A percentile compares a stretch with the other conserved stretches of the same genome.
Evolutionary conservation across 2,888 invertebrate species (phyloP).

Genomic region (Idaea biselata): DNA sequence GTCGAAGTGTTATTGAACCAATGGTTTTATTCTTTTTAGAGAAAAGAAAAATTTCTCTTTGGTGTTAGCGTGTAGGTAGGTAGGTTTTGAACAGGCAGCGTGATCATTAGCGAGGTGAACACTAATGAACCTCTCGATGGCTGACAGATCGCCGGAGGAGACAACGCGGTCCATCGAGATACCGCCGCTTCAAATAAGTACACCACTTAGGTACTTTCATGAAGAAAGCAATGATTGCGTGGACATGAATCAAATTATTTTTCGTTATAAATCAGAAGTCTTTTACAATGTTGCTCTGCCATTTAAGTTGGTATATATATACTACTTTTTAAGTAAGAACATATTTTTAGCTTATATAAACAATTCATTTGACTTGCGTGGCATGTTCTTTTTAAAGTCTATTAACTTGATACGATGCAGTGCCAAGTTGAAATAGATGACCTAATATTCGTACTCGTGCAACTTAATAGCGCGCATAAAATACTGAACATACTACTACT

Average conservation of each 20-base stretch:
- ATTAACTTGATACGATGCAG: constrained; percentile 6
- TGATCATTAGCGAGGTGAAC: constrained; percentile 69
- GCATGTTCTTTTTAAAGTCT: background rate
- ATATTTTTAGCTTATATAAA: background rate
- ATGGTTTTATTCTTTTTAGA: constrained; percentile 32
- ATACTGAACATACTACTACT: background rate
- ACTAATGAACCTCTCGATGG: constrained; percentile 70
- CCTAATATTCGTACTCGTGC: constrained; percentile 7
- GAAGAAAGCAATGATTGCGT: constrained; percentile 32
- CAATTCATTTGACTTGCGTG: background rate
- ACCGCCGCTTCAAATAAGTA: constrained; percentile 38
- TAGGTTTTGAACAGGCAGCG: constrained; percentile 34
- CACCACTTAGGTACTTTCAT: constrained; percentile 34
- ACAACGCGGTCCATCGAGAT: constrained; percentile 44
- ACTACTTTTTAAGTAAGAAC: too few relatives aligned
- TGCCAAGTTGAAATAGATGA: constrained; percentile 16
- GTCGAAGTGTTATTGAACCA: constrained; percentile 25
- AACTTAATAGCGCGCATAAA: background rate
- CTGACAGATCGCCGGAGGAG: constrained; percentile 48
- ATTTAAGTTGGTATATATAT: background rate
- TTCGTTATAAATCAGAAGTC: constrained; percentile 6
- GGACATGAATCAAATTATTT: constrained; percentile 20
- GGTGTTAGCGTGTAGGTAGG: constrained; percentile 30
- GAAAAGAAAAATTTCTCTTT: constrained; percentile 34
- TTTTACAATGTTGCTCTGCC: background rate